Percentiles rank a stretch among this genome's conserved stretches.
Conservation (phyloP, 2,797 vertebrate genomes). For the Bradypus variegatus region DNA sequence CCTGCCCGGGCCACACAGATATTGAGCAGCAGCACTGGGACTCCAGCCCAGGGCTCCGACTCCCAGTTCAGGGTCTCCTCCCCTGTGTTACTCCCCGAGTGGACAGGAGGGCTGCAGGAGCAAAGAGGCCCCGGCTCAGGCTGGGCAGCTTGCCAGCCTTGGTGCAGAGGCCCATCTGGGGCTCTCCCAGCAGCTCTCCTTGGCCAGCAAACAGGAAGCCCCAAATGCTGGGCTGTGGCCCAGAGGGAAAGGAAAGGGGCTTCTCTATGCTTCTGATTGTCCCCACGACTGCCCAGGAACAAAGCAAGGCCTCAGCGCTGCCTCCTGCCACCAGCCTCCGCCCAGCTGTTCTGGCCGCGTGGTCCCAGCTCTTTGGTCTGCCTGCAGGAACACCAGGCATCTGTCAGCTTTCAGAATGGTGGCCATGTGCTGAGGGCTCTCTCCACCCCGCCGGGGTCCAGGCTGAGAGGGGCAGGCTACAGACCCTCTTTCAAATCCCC, state of each 20-base stretch:
- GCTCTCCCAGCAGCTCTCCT: constrained; percentile 54
- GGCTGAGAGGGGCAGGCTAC: not conserved
- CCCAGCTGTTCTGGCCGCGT: constrained; percentile 62
- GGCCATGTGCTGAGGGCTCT: constrained; percentile 44
- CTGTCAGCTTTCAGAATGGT: constrained; percentile 57
- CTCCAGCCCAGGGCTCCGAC: not conserved
- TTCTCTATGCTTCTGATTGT: constrained; percentile 59
- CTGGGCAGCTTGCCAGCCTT: constrained; percentile 49
- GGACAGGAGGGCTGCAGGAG: not conserved
- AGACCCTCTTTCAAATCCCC: constrained; percentile 10
- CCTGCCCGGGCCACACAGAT: not conserved
- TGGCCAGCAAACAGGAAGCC: constrained; percentile 52
- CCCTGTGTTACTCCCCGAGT: not conserved
- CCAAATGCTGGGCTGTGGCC: constrained; percentile 39
- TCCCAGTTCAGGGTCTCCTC: not conserved
- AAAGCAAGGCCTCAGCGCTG: constrained; percentile 51
- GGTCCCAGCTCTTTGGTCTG: constrained; percentile 49
- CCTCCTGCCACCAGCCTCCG: constrained; percentile 68
- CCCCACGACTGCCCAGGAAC: constrained; percentile 55
- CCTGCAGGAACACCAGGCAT: constrained; percentile 50
- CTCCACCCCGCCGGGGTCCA: not conserved
- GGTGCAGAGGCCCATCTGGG: constrained; percentile 25
- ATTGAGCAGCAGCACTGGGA: not conserved
- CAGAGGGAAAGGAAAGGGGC: constrained; percentile 54
- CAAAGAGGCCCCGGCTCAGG: not conserved